Conservation (phyloP, 2,888 invertebrate species). For the Mylabris sibirica region DNA sequence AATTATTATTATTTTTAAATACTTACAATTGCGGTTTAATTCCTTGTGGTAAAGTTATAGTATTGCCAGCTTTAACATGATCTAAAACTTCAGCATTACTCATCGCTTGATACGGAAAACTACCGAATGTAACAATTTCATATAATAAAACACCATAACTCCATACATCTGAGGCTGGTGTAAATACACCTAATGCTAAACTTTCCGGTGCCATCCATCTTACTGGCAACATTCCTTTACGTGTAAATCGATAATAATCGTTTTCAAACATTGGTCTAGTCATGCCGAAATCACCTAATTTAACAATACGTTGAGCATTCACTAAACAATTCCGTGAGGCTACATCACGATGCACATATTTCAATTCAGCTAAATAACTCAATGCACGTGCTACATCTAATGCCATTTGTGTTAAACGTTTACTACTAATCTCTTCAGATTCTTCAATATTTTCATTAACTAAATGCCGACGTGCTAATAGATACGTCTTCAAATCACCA, state of each 20-base stretch:
- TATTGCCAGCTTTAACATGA: constrained; percentile 79
- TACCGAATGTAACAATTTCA: constrained; percentile 90
- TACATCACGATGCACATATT: constrained; percentile 90
- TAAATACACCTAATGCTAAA: constrained; percentile 81
- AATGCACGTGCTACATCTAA: constrained; percentile 86
- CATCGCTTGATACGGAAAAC: constrained; percentile 88
- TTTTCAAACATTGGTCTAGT: constrained; percentile 86
- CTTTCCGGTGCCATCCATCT: constrained; percentile 93
- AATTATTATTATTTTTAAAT: too few species aligned
- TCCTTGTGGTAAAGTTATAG: constrained; percentile 77
- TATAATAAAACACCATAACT: constrained; percentile 87
- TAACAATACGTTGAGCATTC: constrained; percentile 70
- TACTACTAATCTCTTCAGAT: constrained; percentile 79
- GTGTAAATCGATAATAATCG: constrained; percentile 88
- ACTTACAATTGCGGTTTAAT: constrained; percentile 83
- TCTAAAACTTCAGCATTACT: constrained; percentile 86
- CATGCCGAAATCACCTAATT: constrained; percentile 96
- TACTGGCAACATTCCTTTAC: constrained; percentile 64
- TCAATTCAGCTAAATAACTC: constrained; percentile 81
- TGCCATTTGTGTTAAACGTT: constrained; percentile 85
- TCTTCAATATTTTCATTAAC: constrained; percentile 72
- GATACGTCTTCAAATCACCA: constrained; percentile 89
- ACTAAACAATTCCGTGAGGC: constrained; percentile 76
- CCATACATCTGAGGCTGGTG: constrained; percentile 89
- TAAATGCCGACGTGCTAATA: constrained; percentile 84